A percentile compares a stretch with the other conserved stretches of the same genome.
phyloP scores from a whole-genome alignment of 2,113 vertebrate species.

The Blennius ocellaris region DNA sequence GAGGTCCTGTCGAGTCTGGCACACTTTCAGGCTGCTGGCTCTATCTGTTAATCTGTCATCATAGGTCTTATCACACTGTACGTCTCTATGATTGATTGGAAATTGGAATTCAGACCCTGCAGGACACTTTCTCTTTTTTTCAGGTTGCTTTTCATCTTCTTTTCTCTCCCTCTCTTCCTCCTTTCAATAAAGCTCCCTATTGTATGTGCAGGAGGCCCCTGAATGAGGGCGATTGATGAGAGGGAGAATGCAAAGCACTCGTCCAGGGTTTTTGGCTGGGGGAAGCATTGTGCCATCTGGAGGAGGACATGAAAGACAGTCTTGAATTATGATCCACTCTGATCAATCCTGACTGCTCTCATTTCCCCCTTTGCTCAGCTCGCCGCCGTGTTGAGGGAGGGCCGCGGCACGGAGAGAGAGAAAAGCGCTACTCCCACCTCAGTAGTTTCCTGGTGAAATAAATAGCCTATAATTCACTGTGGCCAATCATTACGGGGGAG shows the following conservation, averaged over 20 bases:
- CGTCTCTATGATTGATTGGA: slow-evolving; percentile 81
- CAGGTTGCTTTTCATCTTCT: slow-evolving; percentile 6
- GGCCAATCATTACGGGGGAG: slow-evolving; percentile 75
- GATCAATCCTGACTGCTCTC: slow-evolving; percentile 78
- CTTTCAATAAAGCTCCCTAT: slow-evolving; percentile 64
- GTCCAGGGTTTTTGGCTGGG: slow-evolving; percentile 73
- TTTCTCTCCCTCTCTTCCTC: background rate
- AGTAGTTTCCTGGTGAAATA: slow-evolving; percentile 73
- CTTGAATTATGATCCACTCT: slow-evolving; percentile 79
- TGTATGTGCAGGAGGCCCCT: slow-evolving; percentile 54
- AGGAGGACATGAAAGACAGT: slow-evolving; percentile 79
- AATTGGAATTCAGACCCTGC: slow-evolving; percentile 72
- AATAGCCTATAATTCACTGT: slow-evolving; percentile 78
- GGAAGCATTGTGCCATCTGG: slow-evolving; percentile 79
- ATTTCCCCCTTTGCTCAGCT: slow-evolving; percentile 57
- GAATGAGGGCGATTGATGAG: slow-evolving; percentile 78
- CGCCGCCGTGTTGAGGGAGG: slow-evolving; percentile 57
- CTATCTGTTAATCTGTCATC: slow-evolving; percentile 80
- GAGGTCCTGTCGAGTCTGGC: slow-evolving; percentile 70
- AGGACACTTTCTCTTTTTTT: slow-evolving; percentile 52
- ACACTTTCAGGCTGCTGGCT: slow-evolving; percentile 69
- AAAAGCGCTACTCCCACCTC: slow-evolving; percentile 61
- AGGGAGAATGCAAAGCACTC: slow-evolving; percentile 77
- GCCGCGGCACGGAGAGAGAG: slow-evolving; percentile 53
- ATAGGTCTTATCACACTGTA: slow-evolving; percentile 71